Evolutionary conservation across 2,888 invertebrate genomes (phyloP), one percentile per base, ranked within the genome.

Genomic region (Plagodis pulveraria): DNA sequence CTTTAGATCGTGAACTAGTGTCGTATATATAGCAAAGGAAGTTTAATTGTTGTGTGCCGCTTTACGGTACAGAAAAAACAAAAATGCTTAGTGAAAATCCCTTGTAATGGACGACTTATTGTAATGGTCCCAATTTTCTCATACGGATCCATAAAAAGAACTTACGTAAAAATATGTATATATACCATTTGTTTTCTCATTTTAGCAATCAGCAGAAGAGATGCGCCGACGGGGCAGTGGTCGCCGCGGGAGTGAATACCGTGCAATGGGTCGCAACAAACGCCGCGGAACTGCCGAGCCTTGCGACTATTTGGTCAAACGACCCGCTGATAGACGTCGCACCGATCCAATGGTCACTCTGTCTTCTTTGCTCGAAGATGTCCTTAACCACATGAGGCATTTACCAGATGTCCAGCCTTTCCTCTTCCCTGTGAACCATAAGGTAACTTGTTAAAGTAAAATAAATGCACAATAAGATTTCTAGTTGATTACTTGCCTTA

Each of bases 261-360:
- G 87, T 6, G 77, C 81, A 0, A 71, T 76, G 33, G 84, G 83
- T 0, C 80, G 87, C 0, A 72, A 78, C 34, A 76, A 80, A 5
- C 81, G 90, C 0, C 86, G 92, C 33, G 87, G 88, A 2, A 83
- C 85, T 0, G 82, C 83, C 36, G 91, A 91, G 61, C 76, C 89
- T 0, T 91, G 96, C 86, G 99, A 99, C 89, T 99, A 99, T 76
- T 90, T 99, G 6, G 98, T 97, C 71, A 94, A 95, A 22, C 94
- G 96, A 70, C 96, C 97, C 0, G 97, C 98, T 0, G 98, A 99
- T 80, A 91, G 99, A 6, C 93, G 98, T 0, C 94, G 99, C 44
- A 98, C 99, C 0, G 99, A 99, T 91, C 99, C 99, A 0, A 95
- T 99, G 0, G 99, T 99, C 10, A 98, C 99, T 0, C 89, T 99